These are phyloP conservation scores for Cygnus atratus DNA, from an alignment of 2,113 vertebrate species.

Conservation along the genomic window DNA sequence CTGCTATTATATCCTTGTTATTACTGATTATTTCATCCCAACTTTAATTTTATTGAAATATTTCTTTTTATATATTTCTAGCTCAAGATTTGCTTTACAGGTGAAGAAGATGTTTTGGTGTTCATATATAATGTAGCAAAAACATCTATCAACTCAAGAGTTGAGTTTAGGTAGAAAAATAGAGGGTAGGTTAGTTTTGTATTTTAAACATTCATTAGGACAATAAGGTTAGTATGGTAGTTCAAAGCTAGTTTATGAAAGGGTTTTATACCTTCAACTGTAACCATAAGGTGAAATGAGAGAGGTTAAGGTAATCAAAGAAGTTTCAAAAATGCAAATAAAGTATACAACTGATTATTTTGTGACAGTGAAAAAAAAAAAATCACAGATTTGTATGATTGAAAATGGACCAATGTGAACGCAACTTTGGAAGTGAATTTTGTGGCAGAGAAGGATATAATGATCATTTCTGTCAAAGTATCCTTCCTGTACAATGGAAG, in stretches of 20 bases:
- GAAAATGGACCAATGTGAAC: background rate
- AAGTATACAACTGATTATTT: background rate
- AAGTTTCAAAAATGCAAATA: background rate
- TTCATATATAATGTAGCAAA: background rate
- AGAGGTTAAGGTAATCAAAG: background rate
- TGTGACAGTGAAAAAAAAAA: background rate
- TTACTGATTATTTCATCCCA: background rate
- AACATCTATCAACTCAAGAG: background rate
- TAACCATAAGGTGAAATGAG: background rate
- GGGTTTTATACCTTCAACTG: background rate
- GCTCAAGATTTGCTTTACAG: background rate
- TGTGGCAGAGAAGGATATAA: background rate
- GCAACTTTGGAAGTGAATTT: background rate
- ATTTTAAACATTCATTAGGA: background rate
- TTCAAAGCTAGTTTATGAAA: background rate
- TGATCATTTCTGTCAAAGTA: background rate
- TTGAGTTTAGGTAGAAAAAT: background rate
- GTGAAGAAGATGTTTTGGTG: background rate
- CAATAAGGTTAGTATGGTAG: background rate
- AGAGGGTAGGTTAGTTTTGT: accelerated
- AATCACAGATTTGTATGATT: background rate
- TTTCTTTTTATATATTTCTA: background rate
- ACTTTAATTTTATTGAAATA: background rate
- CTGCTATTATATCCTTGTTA: background rate
- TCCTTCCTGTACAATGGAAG: background rate